These are phyloP conservation scores for Burhinus bistriatus DNA, from an alignment of 2,113 vertebrate species.

Conservation along the genomic window DNA sequence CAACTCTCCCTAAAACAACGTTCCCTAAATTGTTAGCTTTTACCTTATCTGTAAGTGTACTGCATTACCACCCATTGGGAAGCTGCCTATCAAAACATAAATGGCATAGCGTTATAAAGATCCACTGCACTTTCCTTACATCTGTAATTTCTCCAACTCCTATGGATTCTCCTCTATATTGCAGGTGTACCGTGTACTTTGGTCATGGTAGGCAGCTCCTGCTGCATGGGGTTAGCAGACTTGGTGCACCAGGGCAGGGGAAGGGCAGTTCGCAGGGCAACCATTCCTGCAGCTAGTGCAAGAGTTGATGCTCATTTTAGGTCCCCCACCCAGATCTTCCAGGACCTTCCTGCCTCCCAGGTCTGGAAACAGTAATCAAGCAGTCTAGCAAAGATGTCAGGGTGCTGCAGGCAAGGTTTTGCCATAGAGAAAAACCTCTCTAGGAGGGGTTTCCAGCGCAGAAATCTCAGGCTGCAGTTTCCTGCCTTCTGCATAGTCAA, in stretches of 20 bases:
- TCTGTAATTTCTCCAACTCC: neutral
- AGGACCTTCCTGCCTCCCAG: neutral
- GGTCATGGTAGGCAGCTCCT: neutral
- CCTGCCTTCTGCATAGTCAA: neutral
- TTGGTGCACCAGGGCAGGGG: too few species aligned
- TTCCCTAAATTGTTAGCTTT: neutral
- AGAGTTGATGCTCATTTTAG: neutral
- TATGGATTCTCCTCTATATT: neutral
- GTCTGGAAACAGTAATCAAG: neutral
- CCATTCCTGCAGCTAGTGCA: neutral
- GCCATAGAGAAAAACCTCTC: neutral
- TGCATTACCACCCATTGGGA: neutral
- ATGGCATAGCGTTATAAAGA: neutral
- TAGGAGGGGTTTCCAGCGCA: neutral
- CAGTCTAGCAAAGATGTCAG: neutral
- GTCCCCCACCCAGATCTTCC: neutral
- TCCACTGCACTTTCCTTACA: neutral
- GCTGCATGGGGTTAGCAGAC: neutral
- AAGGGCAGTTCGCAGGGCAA: too few species aligned
- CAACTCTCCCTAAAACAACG: neutral
- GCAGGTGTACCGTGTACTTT: rapidly evolving
- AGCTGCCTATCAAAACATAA: neutral
- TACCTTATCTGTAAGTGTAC: neutral
- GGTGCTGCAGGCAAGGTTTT: neutral
- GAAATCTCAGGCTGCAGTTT: neutral